phyloP scores from a whole-genome alignment of 2,888 invertebrate genomes.

The Calephelis perditalis region DNA sequence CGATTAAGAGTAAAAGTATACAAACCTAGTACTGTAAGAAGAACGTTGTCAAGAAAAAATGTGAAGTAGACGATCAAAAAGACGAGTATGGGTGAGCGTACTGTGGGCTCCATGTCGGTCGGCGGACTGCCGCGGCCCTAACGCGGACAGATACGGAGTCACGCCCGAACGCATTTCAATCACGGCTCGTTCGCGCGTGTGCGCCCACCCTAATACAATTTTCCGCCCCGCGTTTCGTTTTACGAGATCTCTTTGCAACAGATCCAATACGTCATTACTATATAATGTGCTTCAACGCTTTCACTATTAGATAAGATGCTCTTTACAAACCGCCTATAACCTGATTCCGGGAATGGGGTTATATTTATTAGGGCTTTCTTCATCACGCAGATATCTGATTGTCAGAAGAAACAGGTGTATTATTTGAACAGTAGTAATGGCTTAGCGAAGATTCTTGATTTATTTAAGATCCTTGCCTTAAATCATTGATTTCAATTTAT shows the following conservation, averaged over 20 bases:
- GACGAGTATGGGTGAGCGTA: constrained; percentile 37
- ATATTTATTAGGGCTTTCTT: no score
- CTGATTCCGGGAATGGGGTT: no score
- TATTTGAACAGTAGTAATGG: no score
- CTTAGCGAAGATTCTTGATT: no score
- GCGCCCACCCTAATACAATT: constrained; percentile 42
- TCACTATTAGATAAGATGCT: no score
- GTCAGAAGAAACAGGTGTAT: no score
- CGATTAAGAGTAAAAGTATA: not conserved
- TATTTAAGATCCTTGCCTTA: no score
- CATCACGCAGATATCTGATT: no score
- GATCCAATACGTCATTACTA: constrained; percentile 4
- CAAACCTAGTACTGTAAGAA: constrained; percentile 93
- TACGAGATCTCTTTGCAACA: constrained; percentile 23
- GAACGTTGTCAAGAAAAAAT: constrained; percentile 89
- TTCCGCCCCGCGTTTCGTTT: constrained; percentile 36
- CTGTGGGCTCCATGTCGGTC: constrained; percentile 19
- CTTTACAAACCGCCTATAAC: no score
- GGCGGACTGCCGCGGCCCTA: constrained; percentile 29
- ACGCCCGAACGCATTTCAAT: constrained; percentile 48
- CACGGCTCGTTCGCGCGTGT: constrained; percentile 48
- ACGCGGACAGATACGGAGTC: constrained; percentile 36
- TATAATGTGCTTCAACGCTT: not conserved
- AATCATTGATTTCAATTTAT: no score
- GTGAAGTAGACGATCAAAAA: constrained; percentile 81